Base-by-base conservation (phyloP, 2,888 invertebrate genomes). In the Drosophila leonis region DNA sequence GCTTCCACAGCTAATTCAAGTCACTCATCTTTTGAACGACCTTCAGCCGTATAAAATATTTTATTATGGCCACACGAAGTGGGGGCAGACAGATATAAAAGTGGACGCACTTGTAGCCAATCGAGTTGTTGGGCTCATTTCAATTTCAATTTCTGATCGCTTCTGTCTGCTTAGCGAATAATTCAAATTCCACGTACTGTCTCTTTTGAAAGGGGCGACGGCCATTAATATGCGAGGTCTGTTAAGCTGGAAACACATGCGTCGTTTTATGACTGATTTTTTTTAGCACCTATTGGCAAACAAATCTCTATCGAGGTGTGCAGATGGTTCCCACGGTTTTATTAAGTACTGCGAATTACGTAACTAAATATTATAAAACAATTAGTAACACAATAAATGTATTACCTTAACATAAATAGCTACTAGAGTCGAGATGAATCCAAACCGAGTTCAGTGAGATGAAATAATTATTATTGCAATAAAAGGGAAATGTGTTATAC, bases 151-250 rank as follows among this genome's bases (percentile, higher is more conserved):
- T 27, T 35, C 33, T 62, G 24, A 24, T 37, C 42, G 24, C 35
- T 29, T 62, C 44, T 48, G 18, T 37, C 15, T 20, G 49, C 20
- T 35, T 24, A 51, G 10, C 0, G 37, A 8, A 35, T 39, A 62
- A 83, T 81, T 83, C 70, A 70, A 71, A 83, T 83, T 81, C 83
- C 41, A 65, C 39, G 63, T 80, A 66, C 27, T 29, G 66, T 42
- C 48, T 51, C 62, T 51, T 57, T 39, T 24, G 63, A 15, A 72
- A 73, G 59, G 65, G 27, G 52, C 65, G 48, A 24, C 35, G 18
- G 39, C 51, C 74, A 82, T 83, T 76, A 81, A 83, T 69, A 59
- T 57, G 29, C 51, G 51, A 57, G 57, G 51, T 64, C 57, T 72
- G 54, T 70, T 73, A 66, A 80, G 78, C 81, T 69, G 78, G 71